Percentiles rank a stretch among this genome's conserved stretches.
Conservation (phyloP, 35 echinoderm and acorn worm genomes). For the Apostichopus californicus region DNA sequence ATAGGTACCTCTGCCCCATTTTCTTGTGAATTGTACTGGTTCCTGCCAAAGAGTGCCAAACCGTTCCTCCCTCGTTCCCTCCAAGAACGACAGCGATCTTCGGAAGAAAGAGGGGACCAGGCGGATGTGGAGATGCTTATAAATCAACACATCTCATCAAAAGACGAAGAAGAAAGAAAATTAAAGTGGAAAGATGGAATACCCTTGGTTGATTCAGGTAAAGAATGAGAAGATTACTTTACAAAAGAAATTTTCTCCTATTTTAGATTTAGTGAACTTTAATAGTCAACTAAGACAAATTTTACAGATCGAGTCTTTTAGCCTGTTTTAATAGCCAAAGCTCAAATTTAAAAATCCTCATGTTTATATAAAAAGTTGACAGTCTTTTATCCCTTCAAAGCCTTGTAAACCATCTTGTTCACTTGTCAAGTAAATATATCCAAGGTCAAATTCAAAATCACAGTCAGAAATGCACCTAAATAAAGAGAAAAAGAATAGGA, state of each 20-base stretch:
- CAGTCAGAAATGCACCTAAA: too few relatives aligned
- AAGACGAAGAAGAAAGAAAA: neutral
- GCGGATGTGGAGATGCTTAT: neutral
- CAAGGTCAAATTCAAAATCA: too few relatives aligned
- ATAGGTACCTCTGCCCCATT: neutral
- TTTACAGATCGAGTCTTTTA: too few relatives aligned
- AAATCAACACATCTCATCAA: neutral
- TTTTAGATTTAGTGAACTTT: too few relatives aligned
- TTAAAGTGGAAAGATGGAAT: slow-evolving; percentile 24
- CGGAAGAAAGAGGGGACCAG: neutral
- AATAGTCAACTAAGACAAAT: too few relatives aligned
- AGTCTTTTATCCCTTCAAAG: too few relatives aligned
- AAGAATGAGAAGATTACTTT: neutral
- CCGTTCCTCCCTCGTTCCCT: neutral
- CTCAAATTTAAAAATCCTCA: too few relatives aligned
- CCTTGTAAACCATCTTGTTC: too few relatives aligned
- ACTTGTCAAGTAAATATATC: too few relatives aligned
- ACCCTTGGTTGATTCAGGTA: neutral
- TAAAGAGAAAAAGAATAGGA: too few relatives aligned
- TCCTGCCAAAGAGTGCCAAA: slow-evolving; percentile 35
- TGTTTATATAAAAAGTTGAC: too few relatives aligned
- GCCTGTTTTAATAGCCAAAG: too few relatives aligned
- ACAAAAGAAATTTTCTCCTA: neutral
- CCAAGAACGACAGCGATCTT: slow-evolving; percentile 18
- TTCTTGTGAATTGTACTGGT: slow-evolving; percentile 11